phyloP scores from a whole-genome alignment of 2,888 invertebrate species.

The Ashinkailepas kermadecensis region DNA sequence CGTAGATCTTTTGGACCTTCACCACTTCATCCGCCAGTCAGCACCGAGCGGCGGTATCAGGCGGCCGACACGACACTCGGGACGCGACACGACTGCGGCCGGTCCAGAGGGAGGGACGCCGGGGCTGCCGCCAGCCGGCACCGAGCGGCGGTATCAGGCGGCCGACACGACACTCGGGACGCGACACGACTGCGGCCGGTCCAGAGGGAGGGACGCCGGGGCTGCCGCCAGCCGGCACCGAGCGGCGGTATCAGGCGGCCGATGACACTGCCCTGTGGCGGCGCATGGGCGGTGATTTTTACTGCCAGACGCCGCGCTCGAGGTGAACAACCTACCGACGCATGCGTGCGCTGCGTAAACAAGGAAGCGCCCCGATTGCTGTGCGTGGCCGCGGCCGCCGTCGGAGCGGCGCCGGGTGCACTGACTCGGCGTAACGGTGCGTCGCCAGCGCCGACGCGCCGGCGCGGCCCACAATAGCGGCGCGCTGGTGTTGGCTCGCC shows the following conservation, averaged over 20 bases:
- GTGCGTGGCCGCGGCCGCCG: not conserved
- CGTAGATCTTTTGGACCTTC: too few species aligned
- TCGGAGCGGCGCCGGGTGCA: not conserved
- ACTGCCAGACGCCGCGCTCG: not conserved
- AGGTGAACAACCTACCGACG: not conserved
- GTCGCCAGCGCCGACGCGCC: not conserved
- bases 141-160: too few species aligned
- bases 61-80: too few species aligned
- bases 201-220: too few species aligned
- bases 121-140: too few species aligned
- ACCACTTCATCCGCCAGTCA: too few species aligned
- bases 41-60: too few species aligned
- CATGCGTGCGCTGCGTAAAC: not conserved
- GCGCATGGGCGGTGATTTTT: not conserved
- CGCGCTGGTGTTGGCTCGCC: not conserved
- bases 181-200: too few species aligned
- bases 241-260: not conserved
- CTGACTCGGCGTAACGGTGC: not conserved
- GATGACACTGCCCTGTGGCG: not conserved
- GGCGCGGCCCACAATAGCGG: not conserved
- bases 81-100: too few species aligned
- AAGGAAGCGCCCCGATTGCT: not conserved
- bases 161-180: too few species aligned
- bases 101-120: too few species aligned
- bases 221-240: too few species aligned